Conservation (phyloP, 2,113 vertebrate species). For the Corvus hawaiiensis region DNA sequence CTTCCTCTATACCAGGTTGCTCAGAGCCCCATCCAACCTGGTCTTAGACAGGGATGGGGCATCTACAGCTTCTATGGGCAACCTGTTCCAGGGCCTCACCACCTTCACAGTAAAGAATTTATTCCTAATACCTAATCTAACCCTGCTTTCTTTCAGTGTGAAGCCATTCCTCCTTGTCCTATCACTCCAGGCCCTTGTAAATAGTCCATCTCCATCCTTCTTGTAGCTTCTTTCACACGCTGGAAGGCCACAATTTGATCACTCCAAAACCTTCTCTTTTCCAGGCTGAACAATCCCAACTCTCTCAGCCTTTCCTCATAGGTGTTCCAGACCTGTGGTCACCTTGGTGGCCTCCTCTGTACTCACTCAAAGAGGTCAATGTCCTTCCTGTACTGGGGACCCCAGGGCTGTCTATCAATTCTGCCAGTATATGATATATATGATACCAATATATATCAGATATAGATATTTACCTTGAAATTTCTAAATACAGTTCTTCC, state of each 20-base stretch:
- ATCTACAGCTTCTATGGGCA: background rate
- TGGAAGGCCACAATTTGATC: accelerated
- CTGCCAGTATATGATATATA: too few species aligned
- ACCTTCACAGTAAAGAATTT: background rate
- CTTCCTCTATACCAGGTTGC: background rate
- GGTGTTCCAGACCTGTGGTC: background rate
- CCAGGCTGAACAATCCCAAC: background rate
- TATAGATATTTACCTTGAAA: background rate
- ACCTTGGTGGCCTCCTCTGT: background rate
- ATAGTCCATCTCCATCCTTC: background rate
- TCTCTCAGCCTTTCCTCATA: background rate
- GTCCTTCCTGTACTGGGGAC: too few species aligned
- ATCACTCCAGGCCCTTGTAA: background rate
- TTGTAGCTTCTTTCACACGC: background rate
- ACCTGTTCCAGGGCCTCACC: background rate
- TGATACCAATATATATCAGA: background rate
- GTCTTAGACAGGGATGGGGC: too few species aligned
- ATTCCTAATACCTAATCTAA: background rate
- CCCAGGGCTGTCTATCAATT: background rate
- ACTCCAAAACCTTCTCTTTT: background rate
- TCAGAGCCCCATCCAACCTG: accelerated
- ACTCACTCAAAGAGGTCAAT: background rate
- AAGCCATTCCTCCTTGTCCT: background rate
- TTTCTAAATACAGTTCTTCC: background rate
- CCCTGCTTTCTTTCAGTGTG: background rate